Conservation (phyloP, 2,113 vertebrate genomes). For the Galemys pyrenaicus region DNA sequence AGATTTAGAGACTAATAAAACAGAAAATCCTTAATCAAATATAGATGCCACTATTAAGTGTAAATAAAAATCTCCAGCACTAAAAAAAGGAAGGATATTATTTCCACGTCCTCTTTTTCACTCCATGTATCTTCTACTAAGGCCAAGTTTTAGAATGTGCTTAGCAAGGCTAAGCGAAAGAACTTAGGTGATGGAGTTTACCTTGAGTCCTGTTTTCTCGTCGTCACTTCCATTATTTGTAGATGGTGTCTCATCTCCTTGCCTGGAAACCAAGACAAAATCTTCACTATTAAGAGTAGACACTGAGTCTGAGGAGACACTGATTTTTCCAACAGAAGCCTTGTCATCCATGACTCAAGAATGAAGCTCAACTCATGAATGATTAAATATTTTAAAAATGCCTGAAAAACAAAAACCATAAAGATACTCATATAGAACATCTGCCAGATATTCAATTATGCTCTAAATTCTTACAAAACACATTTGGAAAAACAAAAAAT, state of each 20-base stretch:
- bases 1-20: conserved; percentile 48
- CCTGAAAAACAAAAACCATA: conserved; percentile 93
- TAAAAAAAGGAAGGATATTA: not conserved
- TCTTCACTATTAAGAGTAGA: conserved; percentile 99
- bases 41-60: not conserved
- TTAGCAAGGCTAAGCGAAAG: conserved; percentile 75
- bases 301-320: conserved; percentile 98
- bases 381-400: conserved; percentile 92
- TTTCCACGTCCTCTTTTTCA: conserved; percentile 61
- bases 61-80: not conserved
- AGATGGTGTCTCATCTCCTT: conserved; percentile 98
- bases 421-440: conserved; percentile 84
- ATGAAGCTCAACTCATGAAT: conserved; percentile 96
- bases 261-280: conserved; percentile 99
- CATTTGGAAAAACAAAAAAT: conserved; percentile 34
- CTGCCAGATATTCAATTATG: conserved; percentile 65
- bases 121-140: conserved; percentile 65
- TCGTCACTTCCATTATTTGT: conserved; percentile 99
- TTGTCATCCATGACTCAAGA: conserved; percentile 99
- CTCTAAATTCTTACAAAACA: conserved; percentile 64
- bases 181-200: conserved; percentile 84
- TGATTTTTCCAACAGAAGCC: conserved; percentile 99
- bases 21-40: conserved; percentile 44
- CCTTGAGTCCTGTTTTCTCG: conserved; percentile 99
- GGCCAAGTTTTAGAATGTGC: conserved; percentile 40